phyloP scores from a whole-genome alignment of 2,888 invertebrate genomes.

The Pammene fasciana region DNA sequence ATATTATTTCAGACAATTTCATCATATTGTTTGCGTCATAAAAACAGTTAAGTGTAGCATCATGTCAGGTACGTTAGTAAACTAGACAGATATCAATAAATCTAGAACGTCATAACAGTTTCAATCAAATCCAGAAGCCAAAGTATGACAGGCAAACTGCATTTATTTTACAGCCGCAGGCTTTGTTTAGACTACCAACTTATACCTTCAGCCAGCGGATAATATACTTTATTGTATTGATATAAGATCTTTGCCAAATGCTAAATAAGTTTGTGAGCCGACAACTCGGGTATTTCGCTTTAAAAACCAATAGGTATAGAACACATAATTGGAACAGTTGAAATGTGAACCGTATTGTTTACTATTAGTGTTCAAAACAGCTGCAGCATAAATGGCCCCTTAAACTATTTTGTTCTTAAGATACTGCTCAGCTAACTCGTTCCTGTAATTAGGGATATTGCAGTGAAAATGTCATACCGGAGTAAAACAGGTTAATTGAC shows the following conservation, averaged over 20 bases:
- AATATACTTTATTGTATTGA: neutral
- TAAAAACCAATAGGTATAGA: neutral
- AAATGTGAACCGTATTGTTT: neutral
- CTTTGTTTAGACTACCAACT: neutral
- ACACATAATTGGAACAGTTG: neutral
- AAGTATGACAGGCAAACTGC: constrained; percentile 29
- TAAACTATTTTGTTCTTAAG: neutral
- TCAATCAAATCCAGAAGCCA: constrained; percentile 34
- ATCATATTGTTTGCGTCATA: too few species aligned
- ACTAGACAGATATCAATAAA: neutral
- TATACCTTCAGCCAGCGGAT: neutral
- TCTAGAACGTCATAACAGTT: constrained; percentile 6
- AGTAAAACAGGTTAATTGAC: constrained; percentile 34
- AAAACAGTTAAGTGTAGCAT: too few species aligned
- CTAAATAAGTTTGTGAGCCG: neutral
- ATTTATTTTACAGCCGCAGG: constrained; percentile 22
- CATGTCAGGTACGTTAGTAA: too few species aligned
- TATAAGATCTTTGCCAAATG: neutral
- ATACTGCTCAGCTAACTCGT: constrained; percentile 2
- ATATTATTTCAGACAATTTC: too few species aligned
- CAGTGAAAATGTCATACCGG: constrained; percentile 38
- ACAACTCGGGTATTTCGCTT: neutral
- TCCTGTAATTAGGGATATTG: constrained; percentile 13
- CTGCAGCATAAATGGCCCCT: neutral
- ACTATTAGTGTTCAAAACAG: neutral